Percentiles rank a stretch among this genome's conserved stretches.
phyloP scores from a whole-genome alignment of 2,888 invertebrate species.

The Mactromeris polynyma region DNA sequence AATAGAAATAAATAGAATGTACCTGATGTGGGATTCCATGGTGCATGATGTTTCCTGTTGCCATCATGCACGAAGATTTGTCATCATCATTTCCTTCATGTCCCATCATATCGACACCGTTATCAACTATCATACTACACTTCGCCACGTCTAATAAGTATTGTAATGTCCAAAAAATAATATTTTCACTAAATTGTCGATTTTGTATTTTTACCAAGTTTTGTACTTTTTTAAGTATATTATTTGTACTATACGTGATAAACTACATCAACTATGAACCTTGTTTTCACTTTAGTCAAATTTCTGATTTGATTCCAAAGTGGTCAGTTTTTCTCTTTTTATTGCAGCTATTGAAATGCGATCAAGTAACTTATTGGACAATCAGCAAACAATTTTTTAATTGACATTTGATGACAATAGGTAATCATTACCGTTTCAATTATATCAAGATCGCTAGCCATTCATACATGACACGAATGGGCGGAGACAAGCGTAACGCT shows the following conservation, averaged over 20 bases:
- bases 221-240: neutral
- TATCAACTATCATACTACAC: slow-evolving; percentile 55
- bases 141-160: slow-evolving; percentile 2
- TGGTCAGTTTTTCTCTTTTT: slow-evolving; percentile 29
- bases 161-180: neutral
- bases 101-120: slow-evolving; percentile 39
- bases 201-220: neutral
- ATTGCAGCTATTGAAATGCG: slow-evolving; percentile 42
- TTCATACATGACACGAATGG: slow-evolving; percentile 39
- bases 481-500: slow-evolving; percentile 34
- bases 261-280: neutral
- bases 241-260: neutral
- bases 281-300: neutral
- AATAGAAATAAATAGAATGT: neutral
- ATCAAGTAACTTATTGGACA: slow-evolving; percentile 69
- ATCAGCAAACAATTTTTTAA: slow-evolving; percentile 60
- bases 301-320: slow-evolving; percentile 4
- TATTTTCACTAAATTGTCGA: neutral
- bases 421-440: slow-evolving; percentile 67
- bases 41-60: slow-evolving; percentile 66
- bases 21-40: slow-evolving; percentile 56
- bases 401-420: slow-evolving; percentile 62
- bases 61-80: slow-evolving; percentile 75
- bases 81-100: slow-evolving; percentile 56
- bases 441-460: slow-evolving; percentile 47